Evolutionary conservation across 2,797 vertebrate species (phyloP).

Genomic region (Kryptopterus vitreolus): DNA sequence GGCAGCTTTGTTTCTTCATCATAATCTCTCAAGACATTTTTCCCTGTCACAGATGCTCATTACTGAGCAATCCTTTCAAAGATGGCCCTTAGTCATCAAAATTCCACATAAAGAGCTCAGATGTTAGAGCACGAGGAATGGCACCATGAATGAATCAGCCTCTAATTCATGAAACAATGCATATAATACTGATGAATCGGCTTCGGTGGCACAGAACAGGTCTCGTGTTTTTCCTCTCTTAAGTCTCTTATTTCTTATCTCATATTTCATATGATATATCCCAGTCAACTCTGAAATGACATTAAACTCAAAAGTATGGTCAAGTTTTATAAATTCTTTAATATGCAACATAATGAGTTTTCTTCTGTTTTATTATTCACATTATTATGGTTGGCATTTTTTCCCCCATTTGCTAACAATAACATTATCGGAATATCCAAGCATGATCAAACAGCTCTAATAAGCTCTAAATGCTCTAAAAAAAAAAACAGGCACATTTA

Average conservation of each 20-base stretch:
- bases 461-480: too few relatives aligned
- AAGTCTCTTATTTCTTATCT: neutral
- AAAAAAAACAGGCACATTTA: too few relatives aligned
- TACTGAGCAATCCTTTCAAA: neutral
- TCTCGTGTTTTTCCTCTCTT: neutral
- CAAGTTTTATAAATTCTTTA: neutral
- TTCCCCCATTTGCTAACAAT: too few relatives aligned
- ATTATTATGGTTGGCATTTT: too few relatives aligned
- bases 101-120: neutral
- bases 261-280: neutral
- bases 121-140: neutral
- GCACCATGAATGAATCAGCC: neutral
- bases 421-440: neutral
- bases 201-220: neutral
- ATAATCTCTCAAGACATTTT: neutral
- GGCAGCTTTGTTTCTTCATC: neutral
- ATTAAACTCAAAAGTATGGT: neutral
- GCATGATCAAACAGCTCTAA: neutral
- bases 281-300: neutral
- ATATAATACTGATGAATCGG: neutral
- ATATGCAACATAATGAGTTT: neutral
- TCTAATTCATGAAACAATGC: neutral
- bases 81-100: conserved; percentile 4
- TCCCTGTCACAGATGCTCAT: neutral
- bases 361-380: neutral